These are phyloP conservation scores for Phrynocephalus guinanensis DNA, from an alignment of 2,797 vertebrate species.

Conservation along the genomic window DNA sequence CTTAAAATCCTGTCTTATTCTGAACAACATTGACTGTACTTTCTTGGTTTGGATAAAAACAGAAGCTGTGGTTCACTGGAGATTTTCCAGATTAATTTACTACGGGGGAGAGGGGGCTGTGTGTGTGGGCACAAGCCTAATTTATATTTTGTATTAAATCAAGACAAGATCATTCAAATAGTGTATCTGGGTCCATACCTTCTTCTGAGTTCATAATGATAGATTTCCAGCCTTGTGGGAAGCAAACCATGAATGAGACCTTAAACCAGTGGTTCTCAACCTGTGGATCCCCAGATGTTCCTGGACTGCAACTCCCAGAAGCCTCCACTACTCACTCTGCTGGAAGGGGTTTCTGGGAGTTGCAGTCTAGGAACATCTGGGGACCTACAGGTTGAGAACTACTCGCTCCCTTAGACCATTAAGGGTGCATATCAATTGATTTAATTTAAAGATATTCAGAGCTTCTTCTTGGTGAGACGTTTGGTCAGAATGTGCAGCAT, in stretches of 20 bases:
- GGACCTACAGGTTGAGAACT: too few relatives aligned
- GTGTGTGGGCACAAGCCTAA: neutral
- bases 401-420: neutral
- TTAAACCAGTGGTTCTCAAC: too few relatives aligned
- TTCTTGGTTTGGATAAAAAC: neutral
- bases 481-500: neutral
- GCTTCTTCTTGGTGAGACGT: neutral
- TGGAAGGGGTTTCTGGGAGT: too few relatives aligned
- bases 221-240: neutral
- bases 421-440: neutral
- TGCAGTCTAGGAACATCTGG: too few relatives aligned
- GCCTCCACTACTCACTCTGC: too few relatives aligned
- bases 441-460: slow-evolving; percentile 16
- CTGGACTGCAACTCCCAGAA: too few relatives aligned
- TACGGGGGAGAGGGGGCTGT: neutral
- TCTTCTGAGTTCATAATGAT: neutral
- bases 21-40: neutral
- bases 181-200: neutral
- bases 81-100: neutral
- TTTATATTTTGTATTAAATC: neutral
- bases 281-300: too few relatives aligned
- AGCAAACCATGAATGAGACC: neutral
- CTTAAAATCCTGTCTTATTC: neutral
- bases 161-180: neutral
- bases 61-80: neutral